These are phyloP conservation scores for Ceratina calcarata DNA, from an alignment of 1,140 invertebrate genomes.

Conservation along the genomic window DNA sequence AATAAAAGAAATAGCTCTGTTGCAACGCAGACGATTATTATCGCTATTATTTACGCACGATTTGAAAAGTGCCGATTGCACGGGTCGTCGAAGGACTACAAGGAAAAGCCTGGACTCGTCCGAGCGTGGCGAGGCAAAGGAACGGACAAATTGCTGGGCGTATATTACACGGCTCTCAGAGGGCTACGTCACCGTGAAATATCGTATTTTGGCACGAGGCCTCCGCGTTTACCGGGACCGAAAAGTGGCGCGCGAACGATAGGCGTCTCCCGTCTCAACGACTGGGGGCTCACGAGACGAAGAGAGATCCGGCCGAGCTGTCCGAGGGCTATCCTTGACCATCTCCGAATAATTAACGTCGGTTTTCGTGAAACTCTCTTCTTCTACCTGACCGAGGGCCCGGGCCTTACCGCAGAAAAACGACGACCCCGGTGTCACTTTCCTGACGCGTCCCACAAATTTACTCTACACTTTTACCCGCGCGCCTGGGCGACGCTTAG, in stretches of 20 bases:
- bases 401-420: not conserved
- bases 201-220: conserved; percentile 75
- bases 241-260: conserved; percentile 32
- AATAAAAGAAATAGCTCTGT: too few relatives aligned
- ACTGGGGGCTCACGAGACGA: conserved; percentile 9
- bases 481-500: too few relatives aligned
- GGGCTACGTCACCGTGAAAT: conserved; percentile 65
- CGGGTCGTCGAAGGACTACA: not conserved
- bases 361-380: conserved; percentile 49
- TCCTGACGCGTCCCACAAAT: not conserved
- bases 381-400: conserved; percentile 22
- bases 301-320: conserved; percentile 23
- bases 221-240: conserved; percentile 29
- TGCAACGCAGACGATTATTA: too few relatives aligned
- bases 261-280: not conserved
- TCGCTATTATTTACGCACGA: not conserved
- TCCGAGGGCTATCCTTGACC: conserved; percentile 41
- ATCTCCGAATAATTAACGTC: conserved; percentile 58
- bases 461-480: not conserved
- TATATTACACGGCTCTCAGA: conserved; percentile 74
- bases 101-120: not conserved
- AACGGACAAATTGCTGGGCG: conserved; percentile 72
- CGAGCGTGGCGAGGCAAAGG: conserved; percentile 42
- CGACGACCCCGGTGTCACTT: not conserved
- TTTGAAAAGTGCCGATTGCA: not conserved